These are phyloP conservation scores for Melinaea menophilus DNA, from an alignment of 2,888 invertebrate species.

Conservation along the genomic window DNA sequence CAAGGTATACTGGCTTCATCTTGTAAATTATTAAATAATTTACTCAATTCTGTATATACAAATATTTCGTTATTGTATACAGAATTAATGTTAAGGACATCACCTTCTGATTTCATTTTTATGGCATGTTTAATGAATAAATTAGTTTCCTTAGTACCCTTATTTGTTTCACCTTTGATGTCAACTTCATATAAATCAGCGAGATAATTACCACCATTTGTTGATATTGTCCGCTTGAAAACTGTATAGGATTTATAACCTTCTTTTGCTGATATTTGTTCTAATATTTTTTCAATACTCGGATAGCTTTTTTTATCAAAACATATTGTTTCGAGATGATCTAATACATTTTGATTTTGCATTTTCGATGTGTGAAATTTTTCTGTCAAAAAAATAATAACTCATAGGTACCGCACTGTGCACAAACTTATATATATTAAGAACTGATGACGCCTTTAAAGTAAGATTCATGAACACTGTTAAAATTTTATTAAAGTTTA, in stretches of 20 bases:
- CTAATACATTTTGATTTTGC: no score
- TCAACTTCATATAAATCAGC: conserved; percentile 45
- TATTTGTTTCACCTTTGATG: conserved; percentile 43
- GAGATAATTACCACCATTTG: conserved; percentile 50
- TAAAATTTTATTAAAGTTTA: no score
- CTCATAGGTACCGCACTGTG: no score
- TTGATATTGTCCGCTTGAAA: conserved; percentile 32
- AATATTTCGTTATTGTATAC: conserved; percentile 44
- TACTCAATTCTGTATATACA: conserved; percentile 40
- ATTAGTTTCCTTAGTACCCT: conserved; percentile 43
- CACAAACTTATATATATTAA: no score
- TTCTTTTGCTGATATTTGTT: conserved; percentile 37
- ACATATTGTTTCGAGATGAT: neutral
- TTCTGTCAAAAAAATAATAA: no score
- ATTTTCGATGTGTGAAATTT: no score
- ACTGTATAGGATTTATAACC: conserved; percentile 37
- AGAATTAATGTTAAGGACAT: conserved; percentile 32
- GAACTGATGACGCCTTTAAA: no score
- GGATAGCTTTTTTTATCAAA: conserved; percentile 10
- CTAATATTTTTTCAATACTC: conserved; percentile 36
- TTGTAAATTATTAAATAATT: conserved; percentile 38
- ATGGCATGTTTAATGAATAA: conserved; percentile 48
- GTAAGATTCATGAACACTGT: no score
- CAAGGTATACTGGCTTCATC: conserved; percentile 39
- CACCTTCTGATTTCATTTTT: conserved; percentile 29